Base-by-base conservation (phyloP, 2,888 invertebrate genomes). In the Synanthedon formicaeformis region DNA sequence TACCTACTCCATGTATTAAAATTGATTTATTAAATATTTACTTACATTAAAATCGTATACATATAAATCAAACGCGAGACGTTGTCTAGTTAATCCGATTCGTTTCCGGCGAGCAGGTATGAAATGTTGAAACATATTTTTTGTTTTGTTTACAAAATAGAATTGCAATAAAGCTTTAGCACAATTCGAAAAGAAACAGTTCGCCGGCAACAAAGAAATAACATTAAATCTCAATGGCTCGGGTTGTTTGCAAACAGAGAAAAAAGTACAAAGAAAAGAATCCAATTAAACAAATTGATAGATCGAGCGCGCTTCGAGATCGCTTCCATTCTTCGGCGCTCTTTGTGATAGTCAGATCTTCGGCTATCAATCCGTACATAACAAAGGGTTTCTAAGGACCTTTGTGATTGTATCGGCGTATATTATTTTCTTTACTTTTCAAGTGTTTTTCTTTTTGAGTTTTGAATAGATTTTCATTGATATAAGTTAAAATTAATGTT, bases 271-370 rank as follows among this genome's bases (percentile, higher is more conserved):
- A 78, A 81, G 80, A 71, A 73, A 74, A 70, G 77, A 81, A 81
- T 82, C 76, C 81, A 82, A 82, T 82, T 81, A 81, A 81, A 82
- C 78, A 79, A 82, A 82, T 82, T 82, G 81, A 81, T 80, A 75
- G 81, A 81, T 82, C 72, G 73, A 49, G 64, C 68, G 57, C 61
- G 62, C 71, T 68, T 59, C 59, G 60, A 60, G 66, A 70, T 69
- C 64, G 65, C 55, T 59, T 54, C 61, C 64, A 64, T 70, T 73
- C 69, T 67, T 69, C 56, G 61, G 58, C 60, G 61, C 66, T 71
- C 77, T 82, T 83, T 84, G 82, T 79, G 78, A 81, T 75, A 67
- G 67, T 63, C 68, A 70, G 69, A 78, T 81, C 80, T 75, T 73
- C 62, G 63, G 67, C 69, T 71, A 75, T 73, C 71, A 74, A 72